phyloP scores from a whole-genome alignment of 2,888 invertebrate species.

The Plemyria rubiginata region DNA sequence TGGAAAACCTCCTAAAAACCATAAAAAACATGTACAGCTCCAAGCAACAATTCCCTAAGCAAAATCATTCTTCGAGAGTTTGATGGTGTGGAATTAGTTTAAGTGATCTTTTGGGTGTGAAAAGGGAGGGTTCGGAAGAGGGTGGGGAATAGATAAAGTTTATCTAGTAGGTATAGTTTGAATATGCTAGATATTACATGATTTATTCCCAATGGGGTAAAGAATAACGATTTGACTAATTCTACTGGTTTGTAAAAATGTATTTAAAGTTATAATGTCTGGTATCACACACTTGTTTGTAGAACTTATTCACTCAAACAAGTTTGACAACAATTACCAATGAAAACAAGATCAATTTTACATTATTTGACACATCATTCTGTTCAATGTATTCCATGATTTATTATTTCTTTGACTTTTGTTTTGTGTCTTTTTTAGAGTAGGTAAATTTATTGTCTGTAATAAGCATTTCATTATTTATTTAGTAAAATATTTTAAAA shows the following conservation, averaged over 20 bases:
- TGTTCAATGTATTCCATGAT: too few relatives aligned
- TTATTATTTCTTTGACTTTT: too few relatives aligned
- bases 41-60: constrained; percentile 32
- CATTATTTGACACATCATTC: too few relatives aligned
- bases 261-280: too few relatives aligned
- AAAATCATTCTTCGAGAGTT: constrained; percentile 34
- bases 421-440: too few relatives aligned
- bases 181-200: constrained; percentile 20
- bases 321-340: too few relatives aligned
- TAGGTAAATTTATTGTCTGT: too few relatives aligned
- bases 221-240: constrained; percentile 17
- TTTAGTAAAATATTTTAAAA: too few relatives aligned
- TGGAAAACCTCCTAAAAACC: constrained; percentile 23
- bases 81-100: constrained; percentile 41
- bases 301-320: too few relatives aligned
- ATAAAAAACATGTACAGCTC: constrained; percentile 26
- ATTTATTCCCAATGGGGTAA: constrained; percentile 28
- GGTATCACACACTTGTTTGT: too few relatives aligned
- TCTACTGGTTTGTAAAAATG: not conserved
- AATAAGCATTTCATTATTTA: too few relatives aligned
- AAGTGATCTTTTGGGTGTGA: constrained; percentile 39
- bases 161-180: constrained; percentile 22
- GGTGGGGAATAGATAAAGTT: constrained; percentile 37
- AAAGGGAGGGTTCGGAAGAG: constrained; percentile 25
- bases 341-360: too few relatives aligned